A percentile compares a stretch with the other conserved stretches of the same genome.
Evolutionary conservation across 2,797 vertebrate genomes (phyloP).

Genomic region (Pristis pectinata): DNA sequence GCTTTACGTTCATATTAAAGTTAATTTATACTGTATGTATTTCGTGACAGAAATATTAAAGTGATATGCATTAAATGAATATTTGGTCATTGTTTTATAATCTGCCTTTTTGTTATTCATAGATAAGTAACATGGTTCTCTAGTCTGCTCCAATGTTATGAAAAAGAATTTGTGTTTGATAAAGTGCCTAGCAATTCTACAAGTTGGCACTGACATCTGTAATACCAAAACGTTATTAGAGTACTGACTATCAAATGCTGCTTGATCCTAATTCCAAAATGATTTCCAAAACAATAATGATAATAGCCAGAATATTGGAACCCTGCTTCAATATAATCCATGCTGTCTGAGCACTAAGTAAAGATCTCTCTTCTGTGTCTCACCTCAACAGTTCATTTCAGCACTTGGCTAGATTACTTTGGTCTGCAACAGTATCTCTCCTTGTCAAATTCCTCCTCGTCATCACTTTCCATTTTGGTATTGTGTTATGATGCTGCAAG

Average conservation of each 20-base stretch:
- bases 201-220: neutral
- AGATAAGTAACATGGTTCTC: neutral
- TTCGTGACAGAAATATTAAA: neutral
- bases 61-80: too few relatives aligned
- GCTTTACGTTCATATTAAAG: neutral
- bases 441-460: slow-evolving; percentile 40
- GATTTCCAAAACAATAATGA: neutral
- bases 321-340: neutral
- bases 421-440: slow-evolving; percentile 40
- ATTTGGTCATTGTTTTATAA: too few relatives aligned
- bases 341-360: neutral
- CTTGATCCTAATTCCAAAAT: neutral
- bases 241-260: neutral
- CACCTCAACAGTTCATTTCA: slow-evolving; percentile 28
- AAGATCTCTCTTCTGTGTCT: neutral
- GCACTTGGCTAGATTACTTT: slow-evolving; percentile 40
- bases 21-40: neutral
- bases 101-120: neutral
- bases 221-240: neutral
- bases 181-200: neutral
- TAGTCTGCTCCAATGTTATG: neutral
- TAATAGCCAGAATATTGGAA: slow-evolving; percentile 8
- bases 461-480: slow-evolving; percentile 41
- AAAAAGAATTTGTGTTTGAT: neutral
- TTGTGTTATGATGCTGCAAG: slow-evolving; percentile 39